These are phyloP conservation scores for Gadopsis marmoratus DNA, from an alignment of 2,797 vertebrate genomes.

Conservation along the genomic window DNA sequence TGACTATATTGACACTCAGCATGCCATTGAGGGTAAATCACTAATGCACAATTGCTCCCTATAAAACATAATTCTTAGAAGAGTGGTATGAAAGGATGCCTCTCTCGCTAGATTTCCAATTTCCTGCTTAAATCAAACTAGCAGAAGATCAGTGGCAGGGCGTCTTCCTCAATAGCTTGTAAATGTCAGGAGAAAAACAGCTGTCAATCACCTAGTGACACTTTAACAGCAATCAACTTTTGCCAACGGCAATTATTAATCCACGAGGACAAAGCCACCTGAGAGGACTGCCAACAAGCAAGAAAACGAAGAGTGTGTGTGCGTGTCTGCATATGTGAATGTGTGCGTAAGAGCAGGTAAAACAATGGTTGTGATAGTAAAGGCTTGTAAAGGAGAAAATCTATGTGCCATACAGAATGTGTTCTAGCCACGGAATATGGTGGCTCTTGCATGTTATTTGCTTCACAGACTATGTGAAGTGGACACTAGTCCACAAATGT, in stretches of 20 bases:
- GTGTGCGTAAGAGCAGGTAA: background rate
- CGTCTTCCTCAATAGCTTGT: conserved; percentile 53
- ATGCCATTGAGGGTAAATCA: conserved; percentile 25
- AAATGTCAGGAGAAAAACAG: conserved; percentile 65
- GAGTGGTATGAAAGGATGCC: conserved; percentile 14
- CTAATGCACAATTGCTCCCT: background rate
- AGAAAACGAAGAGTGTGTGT: background rate
- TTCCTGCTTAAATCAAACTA: conserved; percentile 37
- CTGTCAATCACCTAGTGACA: conserved; percentile 64
- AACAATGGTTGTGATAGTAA: background rate
- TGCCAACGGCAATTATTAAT: conserved; percentile 53
- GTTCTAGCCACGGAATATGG: background rate
- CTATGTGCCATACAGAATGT: background rate
- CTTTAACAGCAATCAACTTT: conserved; percentile 48
- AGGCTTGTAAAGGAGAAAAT: too few relatives aligned
- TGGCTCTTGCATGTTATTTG: background rate
- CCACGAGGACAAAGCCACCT: conserved; percentile 31
- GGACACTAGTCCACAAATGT: too few relatives aligned
- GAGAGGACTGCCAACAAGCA: conserved; percentile 40
- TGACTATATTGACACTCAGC: background rate
- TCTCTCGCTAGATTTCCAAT: conserved; percentile 24
- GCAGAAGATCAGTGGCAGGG: conserved; percentile 26
- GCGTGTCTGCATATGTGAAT: background rate
- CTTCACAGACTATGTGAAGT: conserved; percentile 9
- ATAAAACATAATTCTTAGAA: conserved; percentile 34